Evolutionary conservation across 1,140 invertebrate genomes (phyloP), one percentile per base, ranked within the genome.

Genomic region (Drosophila auraria): DNA sequence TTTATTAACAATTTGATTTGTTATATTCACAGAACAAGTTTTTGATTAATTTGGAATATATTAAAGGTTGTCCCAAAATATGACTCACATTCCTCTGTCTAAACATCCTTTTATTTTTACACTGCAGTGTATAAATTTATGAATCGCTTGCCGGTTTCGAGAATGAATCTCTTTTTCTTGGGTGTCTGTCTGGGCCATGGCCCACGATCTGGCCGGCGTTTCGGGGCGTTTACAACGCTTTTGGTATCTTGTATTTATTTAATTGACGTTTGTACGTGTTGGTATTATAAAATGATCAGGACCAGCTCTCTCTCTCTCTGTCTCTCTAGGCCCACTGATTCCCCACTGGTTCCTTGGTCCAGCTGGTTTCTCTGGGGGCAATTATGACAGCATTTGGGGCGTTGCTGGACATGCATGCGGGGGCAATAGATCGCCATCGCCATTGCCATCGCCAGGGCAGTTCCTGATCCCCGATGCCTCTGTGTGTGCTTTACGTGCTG

Each of bases 221-320:
- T 89, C 66, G 70, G 84, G 84, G 84, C 84, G 84, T 90, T 90
- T 84, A 87, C 84, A 87, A 90, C 84, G 86, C 84, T 87, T 87
- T 73, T 87, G 84, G 84, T 90, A 87, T 87, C 84, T 87, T 87
- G 84, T 87, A 87, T 89, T 87, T 87, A 87, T 84, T 87, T 87
- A 87, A 87, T 87, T 87, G 84, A 87, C 84, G 84, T 87, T 84
- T 84, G 84, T 81, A 87, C 84, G 84, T 87, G 84, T 89, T 87
- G 84, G 84, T 81, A 87, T 89, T 87, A 87, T 82, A 87, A 87
- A 83, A 87, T 84, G 82, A 79, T 74, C 83, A 83, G 53, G 54
- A 63, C 65, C 54, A 47, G 12, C 49, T 53, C 40, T 25, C 23
- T 42, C 2, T 3, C 40, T 6, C 63, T 45, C 30, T 5, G 20